These are phyloP conservation scores for Tauraco erythrolophus DNA, from an alignment of 2,113 vertebrate species.

Conservation along the genomic window DNA sequence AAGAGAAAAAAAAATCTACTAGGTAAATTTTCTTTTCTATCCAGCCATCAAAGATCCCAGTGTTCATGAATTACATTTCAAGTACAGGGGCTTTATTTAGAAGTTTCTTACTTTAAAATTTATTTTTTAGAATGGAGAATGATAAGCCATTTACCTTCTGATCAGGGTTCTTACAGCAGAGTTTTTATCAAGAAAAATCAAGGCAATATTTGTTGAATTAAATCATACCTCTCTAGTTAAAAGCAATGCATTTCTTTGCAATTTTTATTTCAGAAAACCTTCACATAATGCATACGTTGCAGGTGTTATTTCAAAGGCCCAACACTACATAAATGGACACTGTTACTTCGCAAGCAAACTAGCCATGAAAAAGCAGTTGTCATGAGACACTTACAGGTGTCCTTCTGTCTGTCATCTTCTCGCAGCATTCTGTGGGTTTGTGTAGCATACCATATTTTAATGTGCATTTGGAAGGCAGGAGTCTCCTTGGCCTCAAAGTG, in stretches of 20 bases:
- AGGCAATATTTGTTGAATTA: conserved; percentile 36
- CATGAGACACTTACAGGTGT: background rate
- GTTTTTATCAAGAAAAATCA: conserved; percentile 24
- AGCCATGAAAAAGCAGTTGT: background rate
- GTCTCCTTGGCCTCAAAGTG: background rate
- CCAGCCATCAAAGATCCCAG: background rate
- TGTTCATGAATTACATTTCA: background rate
- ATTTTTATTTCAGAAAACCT: background rate
- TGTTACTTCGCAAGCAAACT: background rate
- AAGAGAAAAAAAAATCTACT: background rate
- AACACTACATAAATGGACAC: background rate
- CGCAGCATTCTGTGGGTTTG: background rate
- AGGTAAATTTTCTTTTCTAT: conserved; percentile 39
- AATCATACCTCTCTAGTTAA: background rate
- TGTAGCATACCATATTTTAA: background rate
- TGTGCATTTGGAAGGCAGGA: background rate
- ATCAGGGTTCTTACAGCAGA: background rate
- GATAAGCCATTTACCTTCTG: background rate
- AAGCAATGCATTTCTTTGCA: background rate
- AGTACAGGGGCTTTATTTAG: background rate
- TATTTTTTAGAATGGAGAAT: background rate
- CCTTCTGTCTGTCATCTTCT: background rate
- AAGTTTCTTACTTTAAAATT: conserved; percentile 21
- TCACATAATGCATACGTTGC: background rate
- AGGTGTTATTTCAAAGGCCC: background rate